These are phyloP conservation scores for Salvelinus fontinalis DNA, from an alignment of 2,113 vertebrate species.

Conservation along the genomic window DNA sequence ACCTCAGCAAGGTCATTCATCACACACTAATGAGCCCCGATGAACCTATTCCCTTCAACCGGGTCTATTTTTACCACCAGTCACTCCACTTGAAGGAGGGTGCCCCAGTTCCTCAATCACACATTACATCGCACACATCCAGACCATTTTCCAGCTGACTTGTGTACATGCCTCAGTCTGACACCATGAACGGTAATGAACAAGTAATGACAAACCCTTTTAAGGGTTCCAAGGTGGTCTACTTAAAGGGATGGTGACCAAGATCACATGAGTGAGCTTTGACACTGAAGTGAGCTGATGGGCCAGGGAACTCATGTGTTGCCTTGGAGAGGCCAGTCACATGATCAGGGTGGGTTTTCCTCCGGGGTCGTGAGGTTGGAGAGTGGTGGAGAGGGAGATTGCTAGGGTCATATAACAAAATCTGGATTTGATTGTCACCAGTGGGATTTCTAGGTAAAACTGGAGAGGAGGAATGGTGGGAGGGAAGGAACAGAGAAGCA, in stretches of 20 bases:
- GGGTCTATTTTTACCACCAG: conserved; percentile 10
- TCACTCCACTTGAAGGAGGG: conserved; percentile 58
- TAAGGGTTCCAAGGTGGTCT: neutral
- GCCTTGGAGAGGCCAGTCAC: conserved; percentile 57
- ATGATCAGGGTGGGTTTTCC: conserved; percentile 43
- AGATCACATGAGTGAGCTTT: neutral
- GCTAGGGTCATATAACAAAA: conserved; percentile 62
- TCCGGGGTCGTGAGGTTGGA: conserved; percentile 29
- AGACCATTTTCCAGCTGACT: conserved; percentile 46
- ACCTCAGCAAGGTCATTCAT: conserved; percentile 64
- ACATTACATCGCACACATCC: neutral
- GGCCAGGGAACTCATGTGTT: conserved; percentile 44
- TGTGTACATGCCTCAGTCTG: neutral
- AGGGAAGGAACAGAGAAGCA: conserved; percentile 6
- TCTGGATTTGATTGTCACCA: conserved; percentile 58
- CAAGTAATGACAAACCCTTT: neutral
- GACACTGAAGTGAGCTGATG: neutral
- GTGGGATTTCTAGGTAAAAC: conserved; percentile 12
- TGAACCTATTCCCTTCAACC: conserved; percentile 50
- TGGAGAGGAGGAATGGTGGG: neutral
- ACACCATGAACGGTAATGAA: neutral
- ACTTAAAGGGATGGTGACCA: neutral
- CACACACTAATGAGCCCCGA: conserved; percentile 66
- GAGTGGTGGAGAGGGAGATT: conserved; percentile 23
- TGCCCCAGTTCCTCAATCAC: conserved; percentile 63